Base-by-base conservation (phyloP, 2,797 vertebrate genomes). In the Phrynocephalus guinanensis region DNA sequence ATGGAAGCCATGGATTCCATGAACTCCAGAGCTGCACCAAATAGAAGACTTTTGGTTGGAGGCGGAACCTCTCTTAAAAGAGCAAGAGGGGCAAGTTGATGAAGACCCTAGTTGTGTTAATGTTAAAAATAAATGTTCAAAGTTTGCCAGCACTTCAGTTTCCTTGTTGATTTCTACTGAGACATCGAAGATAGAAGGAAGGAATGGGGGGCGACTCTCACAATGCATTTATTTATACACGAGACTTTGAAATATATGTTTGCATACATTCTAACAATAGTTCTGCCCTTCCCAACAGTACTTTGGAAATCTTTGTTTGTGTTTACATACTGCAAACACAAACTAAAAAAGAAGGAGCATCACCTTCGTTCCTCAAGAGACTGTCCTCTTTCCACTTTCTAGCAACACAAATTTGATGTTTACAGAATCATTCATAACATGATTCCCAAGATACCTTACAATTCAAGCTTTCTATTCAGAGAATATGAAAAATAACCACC, bases 351-450 rank as follows among this genome's bases (percentile, higher is more conserved):
- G 33, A 33, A 89, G 78, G 81, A 50, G 9, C 13, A 44, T 0
- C 13, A 72, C 87, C 16, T 81, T 10, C 66, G 26, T 75, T 91
- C 66, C 44, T 33, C 1, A 0, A 3, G 52, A 68, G 26, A 83
- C 70, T 70, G 50, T 67, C 5, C 81, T 9, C 68, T 44, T 67
- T 77, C 82, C 78, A 1, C 6, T 88, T 60, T 87, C 66, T 1
- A 92, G 38, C 0, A 10, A 50, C 66, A 83, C 67, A 5, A 1
- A 18, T 84, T 80, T 81, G 16, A 33, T 0, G 13, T 26, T 7
- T 56, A 83, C 6, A 85, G 38, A 82, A 72, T 67, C 80, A 86
- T 88, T 88, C 13, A 72, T 83, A 86, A 13, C 22, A 70, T 50
- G 33, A 20, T 67, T 38, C n/a, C 56, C 38, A 44, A n/a, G 72